Conservation (phyloP, 2,113 vertebrate species). For the Gnathonemus echidnorhynchus region DNA sequence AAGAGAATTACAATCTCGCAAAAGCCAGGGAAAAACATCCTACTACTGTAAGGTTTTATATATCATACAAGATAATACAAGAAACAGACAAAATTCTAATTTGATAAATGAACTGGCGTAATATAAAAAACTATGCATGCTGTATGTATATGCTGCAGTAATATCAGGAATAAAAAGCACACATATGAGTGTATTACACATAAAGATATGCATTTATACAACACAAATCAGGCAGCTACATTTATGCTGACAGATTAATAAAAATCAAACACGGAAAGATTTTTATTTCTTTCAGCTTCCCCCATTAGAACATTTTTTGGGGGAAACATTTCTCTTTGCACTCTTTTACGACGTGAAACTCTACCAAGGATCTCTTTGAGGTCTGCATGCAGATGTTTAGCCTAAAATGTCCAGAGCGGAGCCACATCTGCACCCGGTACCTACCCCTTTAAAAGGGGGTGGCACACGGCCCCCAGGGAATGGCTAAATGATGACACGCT, state of each 20-base stretch:
- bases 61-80: neutral
- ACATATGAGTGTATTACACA: neutral
- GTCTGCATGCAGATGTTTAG: neutral
- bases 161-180: neutral
- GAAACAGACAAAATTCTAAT: neutral
- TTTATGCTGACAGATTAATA: neutral
- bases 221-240: neutral
- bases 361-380: neutral
- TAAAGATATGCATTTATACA: neutral
- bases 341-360: neutral
- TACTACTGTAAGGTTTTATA: neutral
- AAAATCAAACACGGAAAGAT: neutral
- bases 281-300: neutral
- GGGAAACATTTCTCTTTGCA: neutral
- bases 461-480: conserved; percentile 7
- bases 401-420: neutral
- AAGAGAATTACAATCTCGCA: neutral
- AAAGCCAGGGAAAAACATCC: neutral
- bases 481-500: conserved; percentile 25
- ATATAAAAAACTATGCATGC: neutral
- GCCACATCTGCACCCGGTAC: neutral
- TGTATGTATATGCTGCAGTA: neutral
- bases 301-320: neutral
- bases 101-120: neutral
- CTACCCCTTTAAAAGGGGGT: neutral